Evolutionary conservation across 2,888 invertebrate species (phyloP).

Genomic region (Leptogaster cylindrica): DNA sequence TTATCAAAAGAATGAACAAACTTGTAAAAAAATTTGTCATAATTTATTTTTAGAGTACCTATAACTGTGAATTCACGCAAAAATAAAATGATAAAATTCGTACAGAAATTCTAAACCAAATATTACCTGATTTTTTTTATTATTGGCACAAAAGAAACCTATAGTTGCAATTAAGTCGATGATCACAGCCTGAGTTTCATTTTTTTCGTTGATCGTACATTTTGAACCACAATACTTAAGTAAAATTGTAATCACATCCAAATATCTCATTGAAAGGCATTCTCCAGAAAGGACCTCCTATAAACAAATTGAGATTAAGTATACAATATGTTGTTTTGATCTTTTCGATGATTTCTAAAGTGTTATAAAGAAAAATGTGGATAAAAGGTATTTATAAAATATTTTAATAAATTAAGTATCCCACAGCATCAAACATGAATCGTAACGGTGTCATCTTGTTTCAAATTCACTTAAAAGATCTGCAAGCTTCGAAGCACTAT

Average conservation of each 20-base stretch:
- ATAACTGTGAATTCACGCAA: too few relatives aligned
- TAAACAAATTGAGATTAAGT: too few relatives aligned
- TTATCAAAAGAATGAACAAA: neutral
- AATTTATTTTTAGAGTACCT: neutral
- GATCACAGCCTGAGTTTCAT: constrained; percentile 59
- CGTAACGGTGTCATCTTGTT: too few relatives aligned
- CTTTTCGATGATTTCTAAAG: too few relatives aligned
- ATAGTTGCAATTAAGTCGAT: constrained; percentile 61
- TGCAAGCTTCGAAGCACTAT: too few relatives aligned
- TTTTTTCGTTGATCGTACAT: constrained; percentile 54
- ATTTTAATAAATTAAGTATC: too few relatives aligned
- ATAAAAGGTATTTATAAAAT: too few relatives aligned
- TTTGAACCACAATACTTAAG: constrained; percentile 57
- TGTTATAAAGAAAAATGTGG: too few relatives aligned
- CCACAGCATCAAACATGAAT: too few relatives aligned
- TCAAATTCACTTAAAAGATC: too few relatives aligned
- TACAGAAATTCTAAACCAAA: neutral
- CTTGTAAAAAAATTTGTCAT: neutral
- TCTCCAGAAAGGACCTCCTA: constrained; percentile 60
- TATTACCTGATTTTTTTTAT: constrained; percentile 58
- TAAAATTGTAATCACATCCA: constrained; percentile 60
- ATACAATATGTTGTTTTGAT: too few relatives aligned
- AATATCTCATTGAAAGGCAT: constrained; percentile 56
- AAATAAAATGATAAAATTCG: too few relatives aligned
- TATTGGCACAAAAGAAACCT: constrained; percentile 61